Base-by-base conservation (phyloP, 2,888 invertebrate species). In the Drosophila basisetae region DNA sequence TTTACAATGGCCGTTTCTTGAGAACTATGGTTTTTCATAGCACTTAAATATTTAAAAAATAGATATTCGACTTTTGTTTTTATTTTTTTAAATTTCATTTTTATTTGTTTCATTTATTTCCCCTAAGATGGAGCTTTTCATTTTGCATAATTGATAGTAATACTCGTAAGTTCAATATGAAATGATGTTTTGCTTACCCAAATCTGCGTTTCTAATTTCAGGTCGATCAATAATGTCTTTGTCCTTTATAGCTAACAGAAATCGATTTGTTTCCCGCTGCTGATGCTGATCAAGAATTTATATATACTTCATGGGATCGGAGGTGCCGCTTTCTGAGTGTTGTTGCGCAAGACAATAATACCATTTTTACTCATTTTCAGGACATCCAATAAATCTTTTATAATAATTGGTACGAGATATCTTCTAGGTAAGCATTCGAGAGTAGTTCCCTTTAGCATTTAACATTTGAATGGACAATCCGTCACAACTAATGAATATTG, bases 401-500 rank as follows among this genome's bases (percentile, higher is more conserved):
- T n/a, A 10, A 4, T 2, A 13, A 18, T 52, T 30, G 11, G 6
- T 11, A 22, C 54, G 22, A 18, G 35, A 35, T 35, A 54, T 25
- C 18, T 35, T 22, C 22, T 6, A 10, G 54, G 9, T 16, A 33
- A 13, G 30, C n/a, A n/a, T 52, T 31, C 13, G 2, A 13, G 6
- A 31, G 16, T 30, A 5, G 2, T 50, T 10, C 18, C 5, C 4
- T 10, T 50, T 6, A 30, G 30, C 50, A 30, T 18, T 22, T 22
- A 22, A 7, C n/a, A 18, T 33, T 6, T 22, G 9, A 22, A 22
- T 33, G 10, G 22, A 35, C 54, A 47, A 58, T 67, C 61, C 60
- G 67, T 74, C 68, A 76, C 18, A 59, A 35, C 35, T 59, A 59
- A 73, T 76, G 73, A 58, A 37, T 37, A 47, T 50, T 31, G 25